phyloP scores from a whole-genome alignment of 2,888 invertebrate species.

The Silvanus unidentatus region DNA sequence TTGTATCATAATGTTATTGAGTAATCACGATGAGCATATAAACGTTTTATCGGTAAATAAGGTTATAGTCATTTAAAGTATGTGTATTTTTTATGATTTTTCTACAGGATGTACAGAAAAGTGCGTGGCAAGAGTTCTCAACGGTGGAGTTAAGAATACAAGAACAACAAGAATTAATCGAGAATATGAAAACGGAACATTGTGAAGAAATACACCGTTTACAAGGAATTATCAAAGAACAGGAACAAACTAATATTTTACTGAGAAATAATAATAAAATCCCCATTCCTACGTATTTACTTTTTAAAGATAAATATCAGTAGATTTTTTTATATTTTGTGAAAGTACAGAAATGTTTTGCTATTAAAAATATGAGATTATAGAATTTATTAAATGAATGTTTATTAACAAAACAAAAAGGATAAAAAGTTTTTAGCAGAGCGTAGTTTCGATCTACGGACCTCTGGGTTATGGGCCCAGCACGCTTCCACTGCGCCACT shows the following conservation, averaged over 20 bases:
- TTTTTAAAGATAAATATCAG: constrained; percentile 40
- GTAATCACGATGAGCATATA: too few relatives aligned
- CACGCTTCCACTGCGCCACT: constrained; percentile 81
- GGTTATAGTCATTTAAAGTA: too few relatives aligned
- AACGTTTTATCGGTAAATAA: too few relatives aligned
- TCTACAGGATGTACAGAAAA: constrained; percentile 49
- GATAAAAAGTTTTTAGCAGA: constrained; percentile 49
- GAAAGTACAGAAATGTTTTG: too few relatives aligned
- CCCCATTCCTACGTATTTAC: constrained; percentile 36
- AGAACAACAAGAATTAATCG: constrained; percentile 46
- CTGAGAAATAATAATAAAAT: constrained; percentile 35
- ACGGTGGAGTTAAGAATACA: constrained; percentile 50
- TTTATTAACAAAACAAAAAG: neutral
- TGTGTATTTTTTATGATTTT: constrained; percentile 2
- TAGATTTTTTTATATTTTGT: constrained; percentile 14
- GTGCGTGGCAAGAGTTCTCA: constrained; percentile 49
- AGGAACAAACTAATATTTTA: constrained; percentile 43
- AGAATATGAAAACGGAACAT: constrained; percentile 48
- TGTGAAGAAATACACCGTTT: constrained; percentile 46
- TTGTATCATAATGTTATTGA: too few relatives aligned
- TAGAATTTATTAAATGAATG: too few relatives aligned
- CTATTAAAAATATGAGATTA: too few relatives aligned
- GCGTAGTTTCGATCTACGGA: constrained; percentile 81
- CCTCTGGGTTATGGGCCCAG: constrained; percentile 86
- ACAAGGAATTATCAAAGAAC: constrained; percentile 45